Evolutionary conservation across 1,140 invertebrate species (phyloP), one percentile per base, ranked within the genome.

Genomic region (Drosophila sturtevanti): DNA sequence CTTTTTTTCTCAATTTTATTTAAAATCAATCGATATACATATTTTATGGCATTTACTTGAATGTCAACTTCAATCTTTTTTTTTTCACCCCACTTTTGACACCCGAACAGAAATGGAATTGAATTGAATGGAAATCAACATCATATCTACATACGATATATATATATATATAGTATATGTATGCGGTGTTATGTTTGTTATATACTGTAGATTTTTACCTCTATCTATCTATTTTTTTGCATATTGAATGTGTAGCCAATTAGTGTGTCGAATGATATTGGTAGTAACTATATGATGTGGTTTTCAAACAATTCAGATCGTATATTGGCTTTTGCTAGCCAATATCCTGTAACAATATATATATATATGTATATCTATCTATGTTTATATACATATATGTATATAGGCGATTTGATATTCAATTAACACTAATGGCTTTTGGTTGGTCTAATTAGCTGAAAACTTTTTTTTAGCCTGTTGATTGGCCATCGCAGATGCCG

Each of bases 361-460:
- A 9, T 38, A 70, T 31, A 52, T 41, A 38, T 60, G 24, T n/a
- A 24, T 4, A 1, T 38, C n/a, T n/a, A n/a, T n/a, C n/a, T n/a
- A n/a, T n/a, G n/a, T n/a, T n/a, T n/a, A 14, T 10, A 31, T 12
- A 27, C 14, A 31, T 54, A 12, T 34, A 68, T 44, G 52, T 51
- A 38, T 63, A 38, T 18, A 34, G 59, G 70, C 52, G 71, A 86
- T 86, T 82, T 89, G 64, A 87, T 87, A 87, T 87, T 87, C 84
- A 82, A 87, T 87, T 89, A 87, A 79, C 75, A 76, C 82, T 87
- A 87, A 87, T 87, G 84, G 82, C 81, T 78, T 68, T 56, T 60
- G 72, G 78, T 16, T 71, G 52, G 38, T 24, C 44, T 87, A 80
- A 87, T 86, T 86, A 82, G 79, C 62, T 48, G 51, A 69, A 60